Evolutionary conservation across 2,888 invertebrate genomes (phyloP).

Genomic region (Drosophila imparisetae): DNA sequence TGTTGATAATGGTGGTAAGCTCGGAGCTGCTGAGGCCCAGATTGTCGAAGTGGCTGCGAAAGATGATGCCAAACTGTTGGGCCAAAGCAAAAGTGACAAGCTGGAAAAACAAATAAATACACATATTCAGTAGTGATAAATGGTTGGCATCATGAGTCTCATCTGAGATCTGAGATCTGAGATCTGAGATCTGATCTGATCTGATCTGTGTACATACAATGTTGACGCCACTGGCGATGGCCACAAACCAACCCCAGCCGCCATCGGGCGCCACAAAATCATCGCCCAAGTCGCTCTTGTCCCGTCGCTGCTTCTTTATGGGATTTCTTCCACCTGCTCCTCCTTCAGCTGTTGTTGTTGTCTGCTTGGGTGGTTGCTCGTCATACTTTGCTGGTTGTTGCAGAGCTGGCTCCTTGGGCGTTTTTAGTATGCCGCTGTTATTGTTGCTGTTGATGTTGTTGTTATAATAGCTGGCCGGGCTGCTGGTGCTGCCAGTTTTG

Average conservation of each 20-base stretch:
- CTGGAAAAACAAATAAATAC: slow-evolving; percentile 84
- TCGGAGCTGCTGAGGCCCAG: slow-evolving; percentile 88
- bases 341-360: slow-evolving; percentile 14
- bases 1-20: slow-evolving; percentile 90
- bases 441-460: slow-evolving; percentile 34
- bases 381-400: slow-evolving; percentile 27
- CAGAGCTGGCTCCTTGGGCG: slow-evolving; percentile 37
- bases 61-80: slow-evolving; percentile 90
- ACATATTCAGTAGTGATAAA: neutral
- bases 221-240: slow-evolving; percentile 89
- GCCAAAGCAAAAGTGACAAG: slow-evolving; percentile 88
- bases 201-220: slow-evolving; percentile 86
- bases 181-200: neutral
- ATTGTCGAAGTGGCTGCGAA: slow-evolving; percentile 87
- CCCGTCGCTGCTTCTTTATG: slow-evolving; percentile 80
- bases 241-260: slow-evolving; percentile 90
- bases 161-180: too few relatives aligned
- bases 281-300: slow-evolving; percentile 84
- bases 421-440: slow-evolving; percentile 23
- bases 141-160: neutral
- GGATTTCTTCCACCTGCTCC: slow-evolving; percentile 2
- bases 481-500: slow-evolving; percentile 49
- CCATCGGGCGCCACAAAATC: slow-evolving; percentile 90
- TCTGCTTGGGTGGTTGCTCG: slow-evolving; percentile 33
- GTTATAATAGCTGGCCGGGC: slow-evolving; percentile 24